phyloP scores from a whole-genome alignment of 92 coral and sea anemone species.

The Epizoanthus rinbou region DNA sequence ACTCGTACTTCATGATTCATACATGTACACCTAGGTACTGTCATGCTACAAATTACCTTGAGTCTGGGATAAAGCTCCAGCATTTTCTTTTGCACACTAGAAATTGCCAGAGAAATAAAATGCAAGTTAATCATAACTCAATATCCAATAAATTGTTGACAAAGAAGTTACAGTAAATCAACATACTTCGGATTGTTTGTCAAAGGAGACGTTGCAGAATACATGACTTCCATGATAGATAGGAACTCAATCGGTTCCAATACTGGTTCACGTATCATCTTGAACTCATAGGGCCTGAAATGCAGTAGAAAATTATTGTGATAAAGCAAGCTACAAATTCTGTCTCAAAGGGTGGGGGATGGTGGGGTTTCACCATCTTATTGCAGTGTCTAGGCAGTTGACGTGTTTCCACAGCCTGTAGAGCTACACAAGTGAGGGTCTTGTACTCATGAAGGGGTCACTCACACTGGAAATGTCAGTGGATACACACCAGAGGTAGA shows the following conservation, averaged over 20 bases:
- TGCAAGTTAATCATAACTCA: background rate
- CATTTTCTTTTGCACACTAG: slow-evolving; percentile 71
- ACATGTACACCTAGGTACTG: background rate
- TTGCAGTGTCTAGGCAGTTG: too few species aligned
- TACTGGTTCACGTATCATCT: slow-evolving; percentile 40
- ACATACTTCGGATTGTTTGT: slow-evolving; percentile 76
- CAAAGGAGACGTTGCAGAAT: slow-evolving; percentile 66
- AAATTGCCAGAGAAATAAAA: background rate
- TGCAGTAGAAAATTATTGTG: background rate
- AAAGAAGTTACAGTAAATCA: background rate
- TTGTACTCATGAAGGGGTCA: too few species aligned
- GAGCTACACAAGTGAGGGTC: too few species aligned
- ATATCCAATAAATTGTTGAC: background rate
- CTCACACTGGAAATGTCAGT: too few species aligned
- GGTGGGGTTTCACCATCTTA: too few species aligned
- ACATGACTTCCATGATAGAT: slow-evolving; percentile 68
- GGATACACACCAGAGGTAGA: too few species aligned
- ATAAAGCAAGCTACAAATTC: too few species aligned
- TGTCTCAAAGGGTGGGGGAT: too few species aligned
- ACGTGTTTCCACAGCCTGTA: too few species aligned
- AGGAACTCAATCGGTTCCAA: slow-evolving; percentile 69
- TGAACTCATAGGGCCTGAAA: slow-evolving; percentile 55
- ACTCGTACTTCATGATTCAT: background rate
- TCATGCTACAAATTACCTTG: slow-evolving; percentile 59
- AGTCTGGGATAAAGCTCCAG: slow-evolving; percentile 77